Base-by-base conservation (phyloP, 2,797 vertebrate genomes). In the Oceanodroma leucorhoa region DNA sequence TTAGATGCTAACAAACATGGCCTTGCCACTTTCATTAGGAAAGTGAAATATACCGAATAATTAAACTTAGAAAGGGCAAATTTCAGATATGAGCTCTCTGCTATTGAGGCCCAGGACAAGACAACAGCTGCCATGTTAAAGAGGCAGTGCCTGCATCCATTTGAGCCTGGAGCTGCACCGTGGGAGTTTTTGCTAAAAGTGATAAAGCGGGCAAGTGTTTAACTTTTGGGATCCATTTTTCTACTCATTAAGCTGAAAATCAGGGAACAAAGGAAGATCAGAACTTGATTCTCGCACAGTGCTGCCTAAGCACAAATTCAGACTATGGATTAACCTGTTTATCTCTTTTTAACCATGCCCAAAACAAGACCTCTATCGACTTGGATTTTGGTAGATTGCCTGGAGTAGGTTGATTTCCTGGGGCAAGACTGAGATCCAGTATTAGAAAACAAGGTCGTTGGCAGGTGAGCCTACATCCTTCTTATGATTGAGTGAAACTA, bases 71-170 rank as follows among this genome's bases (percentile, higher is more conserved):
- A 57, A 61, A 76, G 43, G 57, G 21, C 23, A 69, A 29, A 65
- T 69, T 69, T 64, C 54, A 53, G 53, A 29, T 26, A 32, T 8
- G 53, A 86, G 21, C 19, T 40, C 51, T 65, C 32, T 45, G 45
- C 19, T 65, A 9, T 8, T 1, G 0, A 62, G 16, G 29, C 15
- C 54, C 34, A 66, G 66, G 50, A 46, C 30, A 64, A 62, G 22
- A 51, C 5, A 41, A 21, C 10, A 24, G n/a, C 10, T 62, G 17
- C 45, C 34, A 17, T 2, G 29, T 30, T 65, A n/a, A 51, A 70
- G n/a, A n/a, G 23, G 34, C n/a, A 45, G 10, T 4, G 21, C 3
- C 34, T 48, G 22, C 0, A 0, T 14, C 14, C 6, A 5, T 40
- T 29, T 4, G 0, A 83, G n/a, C 22, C 57, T n/a, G 18, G 32